Evolutionary conservation across 2,113 vertebrate species (phyloP), one percentile per base, ranked within the genome.

Genomic region (Calypte anna): DNA sequence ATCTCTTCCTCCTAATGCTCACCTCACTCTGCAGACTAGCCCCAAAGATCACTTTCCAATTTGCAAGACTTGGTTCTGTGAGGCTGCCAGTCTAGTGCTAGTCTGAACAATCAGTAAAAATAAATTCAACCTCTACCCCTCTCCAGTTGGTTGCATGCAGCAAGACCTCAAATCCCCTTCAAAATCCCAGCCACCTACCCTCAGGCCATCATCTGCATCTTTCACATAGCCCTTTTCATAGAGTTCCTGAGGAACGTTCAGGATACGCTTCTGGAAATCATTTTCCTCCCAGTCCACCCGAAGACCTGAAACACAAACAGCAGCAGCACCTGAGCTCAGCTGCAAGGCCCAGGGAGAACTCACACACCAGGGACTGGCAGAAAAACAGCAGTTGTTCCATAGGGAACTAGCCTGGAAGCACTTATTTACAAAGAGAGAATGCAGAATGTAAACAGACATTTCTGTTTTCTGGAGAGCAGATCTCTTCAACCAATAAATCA

Each of bases 181-280:
- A 17, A 9, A 59, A 22, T 8, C 38, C 4, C 2, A 27, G 33
- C 30, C 85, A 91, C 98, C 48, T 97, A 99, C 99, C 98, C 98
- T 96, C 24, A 99, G 91, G 1, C 99, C 99, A 5, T 98, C 98
- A 57, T 99, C 99, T 3, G 99, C 98, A 6, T 99, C 99, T 25
- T 98, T 98, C 91, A 99, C 98, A 28, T 99, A 99, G 93, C 99
- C 99, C 50, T 98, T 98, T 94, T 99, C 98, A 36, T 99, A 99
- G 4, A 99, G 91, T 3, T 99, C 99, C 54, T 96, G 97, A 7
- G 99, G 99, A 19, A 99, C 99, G 19, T 95, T 99, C 97, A 99
- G 94, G 59, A 98, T 97, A 9, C 97, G 98, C 91, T 99, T 99
- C 89, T 98, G 99, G 84, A 98, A 98, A 50, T 99, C 98, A n/a